Conservation (phyloP, 2,888 invertebrate species). For the Altica lythri region DNA sequence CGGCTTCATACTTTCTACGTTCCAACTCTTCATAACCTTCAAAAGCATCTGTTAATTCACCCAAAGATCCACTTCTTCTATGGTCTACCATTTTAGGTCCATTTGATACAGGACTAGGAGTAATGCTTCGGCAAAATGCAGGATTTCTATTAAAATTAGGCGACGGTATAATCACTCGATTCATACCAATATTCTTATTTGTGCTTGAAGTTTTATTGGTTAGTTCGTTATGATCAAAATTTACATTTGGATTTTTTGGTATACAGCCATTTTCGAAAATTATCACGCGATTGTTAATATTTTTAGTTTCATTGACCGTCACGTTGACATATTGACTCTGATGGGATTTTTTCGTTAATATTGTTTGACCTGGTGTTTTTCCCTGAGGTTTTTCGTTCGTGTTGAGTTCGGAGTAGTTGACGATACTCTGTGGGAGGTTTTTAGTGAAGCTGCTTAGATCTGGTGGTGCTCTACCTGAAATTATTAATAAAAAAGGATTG, state of each 20-base stretch:
- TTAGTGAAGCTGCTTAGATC: conserved; percentile 68
- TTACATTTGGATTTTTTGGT: conserved; percentile 51
- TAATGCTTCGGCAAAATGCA: conserved; percentile 48
- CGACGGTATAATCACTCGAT: conserved; percentile 57
- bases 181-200: conserved; percentile 51
- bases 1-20: conserved; percentile 53
- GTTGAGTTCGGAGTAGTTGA: conserved; percentile 57
- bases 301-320: conserved; percentile 55
- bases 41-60: conserved; percentile 47
- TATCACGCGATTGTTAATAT: conserved; percentile 54
- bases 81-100: conserved; percentile 44
- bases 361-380: conserved; percentile 51
- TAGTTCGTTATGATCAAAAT: conserved; percentile 52
- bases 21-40: conserved; percentile 39
- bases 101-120: conserved; percentile 50
- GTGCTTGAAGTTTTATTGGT: conserved; percentile 49
- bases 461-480: conserved; percentile 60
- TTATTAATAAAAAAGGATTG: too few relatives aligned
- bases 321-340: conserved; percentile 55
- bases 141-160: conserved; percentile 62
- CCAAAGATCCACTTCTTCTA: conserved; percentile 50
- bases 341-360: conserved; percentile 50
- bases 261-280: conserved; percentile 54
- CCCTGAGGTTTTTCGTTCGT: conserved; percentile 51
- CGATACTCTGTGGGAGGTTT: conserved; percentile 60